Conservation (phyloP, 2,797 vertebrate genomes). For the Choloepus didactylus region DNA sequence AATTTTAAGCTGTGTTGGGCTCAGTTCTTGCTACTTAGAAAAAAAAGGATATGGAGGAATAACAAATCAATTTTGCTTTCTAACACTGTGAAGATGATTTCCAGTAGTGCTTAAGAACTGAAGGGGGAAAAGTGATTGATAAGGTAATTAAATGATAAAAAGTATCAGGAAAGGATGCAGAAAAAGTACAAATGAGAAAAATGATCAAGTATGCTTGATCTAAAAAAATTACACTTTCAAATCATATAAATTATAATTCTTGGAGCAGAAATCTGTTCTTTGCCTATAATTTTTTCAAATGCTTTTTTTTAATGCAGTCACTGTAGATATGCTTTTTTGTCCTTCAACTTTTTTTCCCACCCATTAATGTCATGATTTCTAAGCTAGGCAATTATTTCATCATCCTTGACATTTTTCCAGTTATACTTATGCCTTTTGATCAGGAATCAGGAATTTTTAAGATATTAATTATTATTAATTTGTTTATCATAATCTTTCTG, state of each 20-base stretch:
- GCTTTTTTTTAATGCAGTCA: background rate
- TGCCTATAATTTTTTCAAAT: conserved; percentile 71
- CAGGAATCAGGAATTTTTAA: background rate
- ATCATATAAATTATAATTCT: conserved; percentile 87
- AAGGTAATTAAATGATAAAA: conserved; percentile 89
- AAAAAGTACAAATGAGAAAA: conserved; percentile 86
- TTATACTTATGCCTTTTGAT: conserved; percentile 10
- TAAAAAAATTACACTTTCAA: conserved; percentile 86
- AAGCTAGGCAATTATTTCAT: conserved; percentile 42
- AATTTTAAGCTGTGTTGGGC: conserved; percentile 28
- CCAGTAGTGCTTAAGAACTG: conserved; percentile 81
- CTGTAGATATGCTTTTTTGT: background rate
- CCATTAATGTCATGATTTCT: conserved; percentile 46
- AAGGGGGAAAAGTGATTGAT: conserved; percentile 85
- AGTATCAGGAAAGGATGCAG: conserved; percentile 85
- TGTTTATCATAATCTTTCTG: conserved; percentile 20
- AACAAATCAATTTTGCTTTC: conserved; percentile 79
- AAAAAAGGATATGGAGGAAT: conserved; percentile 50
- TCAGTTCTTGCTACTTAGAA: conserved; percentile 4
- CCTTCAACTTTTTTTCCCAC: background rate
- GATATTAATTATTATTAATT: conserved; percentile 3
- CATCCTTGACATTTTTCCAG: background rate
- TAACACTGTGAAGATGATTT: conserved; percentile 74
- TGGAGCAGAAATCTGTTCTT: conserved; percentile 81
- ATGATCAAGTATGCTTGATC: conserved; percentile 87